phyloP scores from a whole-genome alignment of 2,888 invertebrate genomes.

The Epinotia demarniana region DNA sequence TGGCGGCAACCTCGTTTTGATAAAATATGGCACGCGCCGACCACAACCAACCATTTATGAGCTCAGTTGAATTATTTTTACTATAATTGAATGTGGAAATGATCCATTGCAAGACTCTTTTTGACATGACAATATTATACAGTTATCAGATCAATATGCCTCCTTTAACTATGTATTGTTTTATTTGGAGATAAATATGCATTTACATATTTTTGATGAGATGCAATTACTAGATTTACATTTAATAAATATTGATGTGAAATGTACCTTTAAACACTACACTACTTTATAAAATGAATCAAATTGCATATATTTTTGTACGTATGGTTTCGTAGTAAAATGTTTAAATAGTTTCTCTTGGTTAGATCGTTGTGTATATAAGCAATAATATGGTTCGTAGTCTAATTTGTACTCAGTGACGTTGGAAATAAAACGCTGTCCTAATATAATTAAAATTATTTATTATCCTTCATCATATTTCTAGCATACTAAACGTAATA shows the following conservation, averaged over 20 bases:
- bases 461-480: constrained; percentile 86
- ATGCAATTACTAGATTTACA: background rate
- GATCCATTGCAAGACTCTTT: too few relatives aligned
- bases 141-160: too few relatives aligned
- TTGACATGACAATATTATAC: too few relatives aligned
- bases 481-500: constrained; percentile 86
- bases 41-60: too few relatives aligned
- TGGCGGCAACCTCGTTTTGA: too few relatives aligned
- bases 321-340: background rate
- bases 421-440: constrained; percentile 70
- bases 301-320: background rate
- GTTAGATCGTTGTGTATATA: background rate
- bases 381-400: background rate
- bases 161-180: too few relatives aligned
- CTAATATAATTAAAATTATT: constrained; percentile 86
- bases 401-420: background rate
- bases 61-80: too few relatives aligned
- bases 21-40: too few relatives aligned
- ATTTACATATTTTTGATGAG: constrained; percentile 6
- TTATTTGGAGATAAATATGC: background rate
- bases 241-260: background rate
- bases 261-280: background rate
- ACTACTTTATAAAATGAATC: background rate
- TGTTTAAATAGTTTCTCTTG: background rate
- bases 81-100: too few relatives aligned